Base-by-base conservation (phyloP, 1,140 invertebrate species). In the Pseudomyrmex gracilis region DNA sequence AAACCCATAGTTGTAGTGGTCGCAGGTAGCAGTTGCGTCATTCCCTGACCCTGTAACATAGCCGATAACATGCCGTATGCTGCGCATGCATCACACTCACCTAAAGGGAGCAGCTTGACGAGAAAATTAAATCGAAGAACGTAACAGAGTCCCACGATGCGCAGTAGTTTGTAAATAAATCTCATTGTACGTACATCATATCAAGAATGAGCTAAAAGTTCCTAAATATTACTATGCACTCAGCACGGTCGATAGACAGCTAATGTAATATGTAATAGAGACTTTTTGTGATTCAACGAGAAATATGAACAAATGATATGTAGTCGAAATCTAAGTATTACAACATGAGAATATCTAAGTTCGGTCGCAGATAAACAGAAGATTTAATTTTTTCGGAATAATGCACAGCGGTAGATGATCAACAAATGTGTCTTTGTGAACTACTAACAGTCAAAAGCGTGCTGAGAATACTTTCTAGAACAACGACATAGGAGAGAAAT, bases 31-130 rank as follows among this genome's bases (percentile, higher is more conserved):
- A 93, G 91, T 93, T 94, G 94, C 91, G 92, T 93, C 94, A 94
- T 94, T 94, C 94, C 94, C 92, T 94, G 94, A 87, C 93, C 94
- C 94, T 94, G 93, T 90, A 94, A 94, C 94, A 94, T 22, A 77
- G 91, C 93, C 93, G 90, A 90, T 92, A 92, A 92, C 94, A 94
- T 94, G 94, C 94, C 93, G 84, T 92, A 93, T 93, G 93, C 93
- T 90, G 89, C 90, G 92, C 92, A 94, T 94, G 93, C 94, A 92
- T 93, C 13, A 57, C 85, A 91, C 89, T 92, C 89, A 91, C 88
- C 92, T 93, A 80, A 93, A 91, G 87, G 89, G 87, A 91, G 90
- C 90, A 74, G 87, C 90, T 91, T 88, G 73, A 85, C 71, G 57
- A 60, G 51, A 77, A 66, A 83, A 77, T 24, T 83, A 34, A 66